These are phyloP conservation scores for Actias luna DNA, from an alignment of 2,888 invertebrate species.

Conservation along the genomic window DNA sequence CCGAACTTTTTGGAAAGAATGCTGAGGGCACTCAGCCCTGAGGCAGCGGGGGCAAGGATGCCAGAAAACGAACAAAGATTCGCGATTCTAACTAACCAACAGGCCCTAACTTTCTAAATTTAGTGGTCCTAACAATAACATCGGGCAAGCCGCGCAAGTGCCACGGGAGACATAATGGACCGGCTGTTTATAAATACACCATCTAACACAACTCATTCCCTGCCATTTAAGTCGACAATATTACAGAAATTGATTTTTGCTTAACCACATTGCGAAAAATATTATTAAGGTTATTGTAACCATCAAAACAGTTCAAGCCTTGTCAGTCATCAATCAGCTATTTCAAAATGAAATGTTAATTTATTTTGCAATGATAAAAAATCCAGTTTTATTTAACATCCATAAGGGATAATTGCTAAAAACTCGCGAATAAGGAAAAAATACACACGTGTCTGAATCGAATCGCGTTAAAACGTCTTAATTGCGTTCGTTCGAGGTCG, in stretches of 20 bases:
- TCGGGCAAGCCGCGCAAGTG: too few species aligned
- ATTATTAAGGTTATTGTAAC: slow-evolving; percentile 14
- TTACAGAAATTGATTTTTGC: neutral
- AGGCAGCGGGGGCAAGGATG: too few species aligned
- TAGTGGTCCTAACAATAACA: too few species aligned
- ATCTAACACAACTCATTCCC: neutral
- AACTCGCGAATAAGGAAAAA: slow-evolving; percentile 73
- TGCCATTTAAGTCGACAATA: neutral
- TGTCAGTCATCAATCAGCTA: slow-evolving; percentile 45
- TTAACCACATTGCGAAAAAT: neutral
- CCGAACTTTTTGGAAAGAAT: too few species aligned
- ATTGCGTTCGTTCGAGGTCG: slow-evolving; percentile 70
- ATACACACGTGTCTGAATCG: slow-evolving; percentile 75
- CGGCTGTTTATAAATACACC: too few species aligned
- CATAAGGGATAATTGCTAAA: slow-evolving; percentile 72
- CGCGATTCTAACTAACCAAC: too few species aligned
- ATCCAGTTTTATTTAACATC: slow-evolving; percentile 66
- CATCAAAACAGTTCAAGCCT: slow-evolving; percentile 42
- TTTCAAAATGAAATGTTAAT: slow-evolving; percentile 63
- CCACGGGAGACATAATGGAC: too few species aligned
- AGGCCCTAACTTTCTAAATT: too few species aligned
- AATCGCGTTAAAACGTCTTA: slow-evolving; percentile 76
- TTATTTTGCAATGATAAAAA: slow-evolving; percentile 59
- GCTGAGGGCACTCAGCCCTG: too few species aligned
- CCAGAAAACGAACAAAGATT: too few species aligned